Conservation (phyloP, 1,140 invertebrate genomes). For the Conus ventricosus region DNA sequence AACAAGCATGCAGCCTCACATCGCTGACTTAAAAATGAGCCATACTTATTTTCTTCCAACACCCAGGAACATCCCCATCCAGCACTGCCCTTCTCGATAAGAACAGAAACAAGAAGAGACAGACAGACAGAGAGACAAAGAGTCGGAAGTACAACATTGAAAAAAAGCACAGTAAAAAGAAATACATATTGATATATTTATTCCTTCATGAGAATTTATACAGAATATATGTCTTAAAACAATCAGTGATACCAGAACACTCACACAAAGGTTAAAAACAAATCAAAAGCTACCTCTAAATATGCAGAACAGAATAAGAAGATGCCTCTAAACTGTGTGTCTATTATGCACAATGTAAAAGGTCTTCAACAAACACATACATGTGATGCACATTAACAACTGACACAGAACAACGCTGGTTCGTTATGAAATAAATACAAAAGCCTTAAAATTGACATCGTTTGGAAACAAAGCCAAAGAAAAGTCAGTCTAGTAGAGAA, state of each 20-base stretch:
- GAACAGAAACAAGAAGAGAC: background rate
- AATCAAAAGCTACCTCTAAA: conserved; percentile 23
- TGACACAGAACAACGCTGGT: conserved; percentile 1
- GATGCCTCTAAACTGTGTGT: conserved; percentile 23
- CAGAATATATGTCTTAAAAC: conserved; percentile 21
- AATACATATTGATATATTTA: conserved; percentile 33
- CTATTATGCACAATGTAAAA: conserved; percentile 30
- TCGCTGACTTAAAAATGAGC: background rate
- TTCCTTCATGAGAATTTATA: conserved; percentile 29
- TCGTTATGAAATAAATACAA: background rate
- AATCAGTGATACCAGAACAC: conserved; percentile 15
- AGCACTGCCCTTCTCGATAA: background rate
- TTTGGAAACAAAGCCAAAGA: background rate
- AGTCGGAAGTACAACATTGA: no score
- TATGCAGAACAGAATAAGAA: conserved; percentile 8
- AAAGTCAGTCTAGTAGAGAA: background rate
- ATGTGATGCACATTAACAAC: conserved; percentile 1
- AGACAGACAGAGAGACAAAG: conserved; percentile 5
- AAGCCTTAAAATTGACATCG: background rate
- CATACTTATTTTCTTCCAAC: background rate
- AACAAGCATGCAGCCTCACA: background rate
- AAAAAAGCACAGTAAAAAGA: background rate
- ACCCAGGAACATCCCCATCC: background rate
- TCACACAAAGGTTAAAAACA: background rate
- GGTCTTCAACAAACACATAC: background rate